Evolutionary conservation across 1,140 invertebrate genomes (phyloP).

Genomic region (Pseudachorutes palmiensis): DNA sequence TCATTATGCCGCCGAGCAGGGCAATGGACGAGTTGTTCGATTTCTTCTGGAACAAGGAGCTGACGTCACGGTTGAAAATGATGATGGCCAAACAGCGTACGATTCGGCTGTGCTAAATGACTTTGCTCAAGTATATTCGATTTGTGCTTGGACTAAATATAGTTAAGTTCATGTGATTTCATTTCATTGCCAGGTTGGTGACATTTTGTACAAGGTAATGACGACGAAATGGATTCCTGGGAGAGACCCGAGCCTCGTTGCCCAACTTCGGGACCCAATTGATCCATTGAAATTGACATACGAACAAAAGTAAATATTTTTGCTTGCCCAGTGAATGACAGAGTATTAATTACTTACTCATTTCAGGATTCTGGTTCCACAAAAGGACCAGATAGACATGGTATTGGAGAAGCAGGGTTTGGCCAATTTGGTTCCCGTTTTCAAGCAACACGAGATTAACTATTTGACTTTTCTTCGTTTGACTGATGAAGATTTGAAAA

Average conservation of each 20-base stretch:
- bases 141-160: not conserved
- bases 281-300: not conserved
- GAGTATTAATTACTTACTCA: not conserved
- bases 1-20: not conserved
- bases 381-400: constrained; percentile 6
- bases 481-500: not conserved
- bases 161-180: not conserved
- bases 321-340: not conserved
- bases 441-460: constrained; percentile 3
- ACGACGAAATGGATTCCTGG: not conserved
- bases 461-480: constrained; percentile 6
- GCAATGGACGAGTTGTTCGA: not conserved
- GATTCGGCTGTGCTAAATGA: not conserved
- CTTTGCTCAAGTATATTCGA: not conserved
- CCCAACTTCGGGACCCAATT: not conserved
- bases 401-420: not conserved
- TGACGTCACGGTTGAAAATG: not conserved
- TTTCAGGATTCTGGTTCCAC: not conserved
- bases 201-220: not conserved
- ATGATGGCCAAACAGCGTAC: not conserved
- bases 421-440: not conserved
- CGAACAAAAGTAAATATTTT: not conserved
- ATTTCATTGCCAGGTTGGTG: not conserved
- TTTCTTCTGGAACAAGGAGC: not conserved
- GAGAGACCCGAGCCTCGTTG: not conserved